These are phyloP conservation scores for Cosmia pyralina DNA, from an alignment of 2,888 invertebrate genomes.

Conservation along the genomic window DNA sequence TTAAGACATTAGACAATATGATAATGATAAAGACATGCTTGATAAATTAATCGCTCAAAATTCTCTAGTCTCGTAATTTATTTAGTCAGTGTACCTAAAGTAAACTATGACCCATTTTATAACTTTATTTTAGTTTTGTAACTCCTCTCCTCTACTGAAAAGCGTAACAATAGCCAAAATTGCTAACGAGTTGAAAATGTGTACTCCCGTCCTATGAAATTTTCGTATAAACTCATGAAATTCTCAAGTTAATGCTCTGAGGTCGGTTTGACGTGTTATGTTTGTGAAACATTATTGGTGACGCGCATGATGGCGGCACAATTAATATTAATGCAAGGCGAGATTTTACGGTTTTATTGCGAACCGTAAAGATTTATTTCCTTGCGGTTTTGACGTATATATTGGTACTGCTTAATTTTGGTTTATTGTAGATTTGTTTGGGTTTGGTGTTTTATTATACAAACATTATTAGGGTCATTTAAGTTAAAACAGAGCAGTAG, in stretches of 20 bases:
- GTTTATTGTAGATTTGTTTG: not conserved
- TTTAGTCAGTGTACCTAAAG: not conserved
- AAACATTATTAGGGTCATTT: not conserved
- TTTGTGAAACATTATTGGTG: slow-evolving; percentile 61
- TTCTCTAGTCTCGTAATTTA: not conserved
- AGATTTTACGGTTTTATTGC: slow-evolving; percentile 45
- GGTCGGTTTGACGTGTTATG: slow-evolving; percentile 55
- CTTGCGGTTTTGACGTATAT: slow-evolving; percentile 36
- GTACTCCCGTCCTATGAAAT: slow-evolving; percentile 43
- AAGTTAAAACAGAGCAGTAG: too few species aligned
- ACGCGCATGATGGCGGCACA: slow-evolving; percentile 56
- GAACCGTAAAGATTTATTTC: slow-evolving; percentile 48
- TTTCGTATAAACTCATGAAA: slow-evolving; percentile 50
- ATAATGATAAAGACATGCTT: not conserved
- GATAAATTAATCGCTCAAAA: not conserved
- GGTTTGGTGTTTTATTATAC: not conserved
- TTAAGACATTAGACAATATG: not conserved
- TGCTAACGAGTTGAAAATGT: slow-evolving; percentile 26
- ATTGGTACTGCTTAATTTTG: slow-evolving; percentile 8
- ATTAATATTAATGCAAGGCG: slow-evolving; percentile 54
- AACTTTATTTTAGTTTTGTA: slow-evolving; percentile 2
- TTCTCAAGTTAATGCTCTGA: slow-evolving; percentile 60
- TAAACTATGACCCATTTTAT: not conserved
- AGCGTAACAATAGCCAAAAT: slow-evolving; percentile 14
- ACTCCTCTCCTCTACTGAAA: not conserved